Evolutionary conservation across 2,888 invertebrate genomes (phyloP).

Genomic region (Scaptomyza polygonia): DNA sequence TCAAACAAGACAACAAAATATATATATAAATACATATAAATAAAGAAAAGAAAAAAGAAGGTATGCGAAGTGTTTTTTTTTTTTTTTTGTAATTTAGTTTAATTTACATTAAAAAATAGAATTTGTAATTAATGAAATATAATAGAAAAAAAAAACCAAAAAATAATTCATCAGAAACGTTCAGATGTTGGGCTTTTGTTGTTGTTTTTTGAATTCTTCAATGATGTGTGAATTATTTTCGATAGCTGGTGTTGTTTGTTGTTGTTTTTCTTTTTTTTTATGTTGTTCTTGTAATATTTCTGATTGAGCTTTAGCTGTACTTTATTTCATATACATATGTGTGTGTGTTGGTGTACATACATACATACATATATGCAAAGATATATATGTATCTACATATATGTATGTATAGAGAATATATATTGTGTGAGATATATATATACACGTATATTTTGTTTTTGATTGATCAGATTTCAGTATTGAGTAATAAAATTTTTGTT

Average conservation of each 20-base stretch:
- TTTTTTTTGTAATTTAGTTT: constrained; percentile 77
- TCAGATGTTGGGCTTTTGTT: constrained; percentile 72
- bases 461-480: constrained; percentile 54
- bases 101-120: constrained; percentile 83
- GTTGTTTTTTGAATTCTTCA: constrained; percentile 56
- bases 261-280: too few species aligned
- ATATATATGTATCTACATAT: constrained; percentile 13
- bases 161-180: constrained; percentile 70
- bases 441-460: constrained; percentile 60
- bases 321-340: constrained; percentile 44
- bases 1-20: not conserved
- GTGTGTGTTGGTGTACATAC: constrained; percentile 4
- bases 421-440: constrained; percentile 70
- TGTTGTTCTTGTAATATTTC: constrained; percentile 50
- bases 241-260: constrained; percentile 42
- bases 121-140: constrained; percentile 81
- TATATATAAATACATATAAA: not conserved
- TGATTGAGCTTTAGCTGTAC: constrained; percentile 50
- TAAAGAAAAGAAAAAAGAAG: not conserved
- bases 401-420: constrained; percentile 39
- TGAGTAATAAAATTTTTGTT: constrained; percentile 61
- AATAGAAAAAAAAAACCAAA: constrained; percentile 53
- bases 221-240: constrained; percentile 71
- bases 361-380: constrained; percentile 18
- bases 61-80: constrained; percentile 24